Base-by-base conservation (phyloP, 92 coral and sea anemone species). In the Palythoa heliodiscus region DNA sequence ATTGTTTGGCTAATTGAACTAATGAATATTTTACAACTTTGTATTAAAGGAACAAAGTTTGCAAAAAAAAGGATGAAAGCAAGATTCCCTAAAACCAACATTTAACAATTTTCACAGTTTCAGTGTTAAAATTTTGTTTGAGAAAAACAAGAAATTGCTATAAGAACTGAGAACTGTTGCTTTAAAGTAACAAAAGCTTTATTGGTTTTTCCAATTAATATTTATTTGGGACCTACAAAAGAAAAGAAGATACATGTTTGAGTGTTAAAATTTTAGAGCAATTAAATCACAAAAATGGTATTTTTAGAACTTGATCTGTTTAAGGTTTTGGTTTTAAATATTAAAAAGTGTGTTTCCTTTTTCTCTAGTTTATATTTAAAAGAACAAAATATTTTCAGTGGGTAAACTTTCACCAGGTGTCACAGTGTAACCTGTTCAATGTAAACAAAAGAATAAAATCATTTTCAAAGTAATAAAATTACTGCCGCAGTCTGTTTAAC, bases 171-270 rank as follows among this genome's bases (percentile, higher is more conserved):
- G 11, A 47, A 78, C 54, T 9, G 25, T 55, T 80, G 60, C 55
- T 66, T 80, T 66, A 47, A 40, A 40, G 38, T 29, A 15, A 52
- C 43, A 14, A 79, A 5, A 24, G 0, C 23, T 66, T 80, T 12
- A 20, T n/a, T 43, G 61, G 60, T 63, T 50, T 64, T 64, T 11
- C 38, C 17, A 4, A 39, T 66, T 63, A 80, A 80, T 63, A 80
- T 80, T 80, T n/a, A 80, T 80, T 48, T 80, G 84, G n/a, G 84
- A 66, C 4, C 50, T 43, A 43, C 0, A 43, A 43, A 5, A 80
- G 50, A 25, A 11, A 22, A n/a, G 14, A 22, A 63, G 17, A 24
- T 52, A 37, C 19, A 29, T 8, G 38, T 38, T 9, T 60, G 35
- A 60, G 55, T 63, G 69, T 55, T 55, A 55, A 52, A 19, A 39